These are phyloP conservation scores for Ethmia dodecea DNA, from an alignment of 2,888 invertebrate genomes.

Conservation along the genomic window DNA sequence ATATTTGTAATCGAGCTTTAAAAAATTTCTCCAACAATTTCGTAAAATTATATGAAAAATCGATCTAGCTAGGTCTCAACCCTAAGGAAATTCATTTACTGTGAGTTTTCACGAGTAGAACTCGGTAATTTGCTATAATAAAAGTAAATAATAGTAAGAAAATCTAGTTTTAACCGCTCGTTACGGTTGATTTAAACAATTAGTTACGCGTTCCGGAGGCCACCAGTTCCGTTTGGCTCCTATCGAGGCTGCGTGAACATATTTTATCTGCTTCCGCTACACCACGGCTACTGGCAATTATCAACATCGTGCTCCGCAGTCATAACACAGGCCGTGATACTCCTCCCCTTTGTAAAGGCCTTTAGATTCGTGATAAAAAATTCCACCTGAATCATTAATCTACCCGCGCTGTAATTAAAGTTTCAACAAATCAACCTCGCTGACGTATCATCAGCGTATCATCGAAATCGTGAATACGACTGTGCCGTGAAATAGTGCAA, in stretches of 20 bases:
- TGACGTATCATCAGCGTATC: conserved; percentile 40
- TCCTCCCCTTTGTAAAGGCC: conserved; percentile 23
- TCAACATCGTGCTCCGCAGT: conserved; percentile 57
- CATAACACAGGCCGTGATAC: conserved; percentile 46
- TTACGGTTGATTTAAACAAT: conserved; percentile 1
- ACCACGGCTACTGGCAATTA: conserved; percentile 55
- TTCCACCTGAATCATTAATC: conserved; percentile 54
- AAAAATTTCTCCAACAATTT: too few relatives aligned
- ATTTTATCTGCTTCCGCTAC: conserved; percentile 65
- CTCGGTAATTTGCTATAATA: too few relatives aligned
- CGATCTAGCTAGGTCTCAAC: too few relatives aligned
- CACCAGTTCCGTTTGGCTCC: conserved; percentile 33
- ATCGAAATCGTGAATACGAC: neutral
- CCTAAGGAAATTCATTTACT: too few relatives aligned
- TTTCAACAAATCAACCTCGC: conserved; percentile 63
- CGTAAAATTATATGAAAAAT: too few relatives aligned
- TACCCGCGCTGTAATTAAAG: conserved; percentile 60
- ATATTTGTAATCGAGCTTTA: too few relatives aligned
- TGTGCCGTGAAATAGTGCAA: too few relatives aligned
- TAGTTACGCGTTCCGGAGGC: conserved; percentile 40
- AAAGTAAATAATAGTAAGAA: too few relatives aligned
- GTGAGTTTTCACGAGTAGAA: too few relatives aligned
- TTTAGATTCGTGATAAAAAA: conserved; percentile 43
- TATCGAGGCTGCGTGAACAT: conserved; percentile 70
- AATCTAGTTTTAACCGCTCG: too few relatives aligned